Percentiles rank a stretch among this genome's conserved stretches.
These are phyloP conservation scores for Anabacerthia variegaticeps DNA, from an alignment of 2,797 vertebrate species.

Conservation along the genomic window DNA sequence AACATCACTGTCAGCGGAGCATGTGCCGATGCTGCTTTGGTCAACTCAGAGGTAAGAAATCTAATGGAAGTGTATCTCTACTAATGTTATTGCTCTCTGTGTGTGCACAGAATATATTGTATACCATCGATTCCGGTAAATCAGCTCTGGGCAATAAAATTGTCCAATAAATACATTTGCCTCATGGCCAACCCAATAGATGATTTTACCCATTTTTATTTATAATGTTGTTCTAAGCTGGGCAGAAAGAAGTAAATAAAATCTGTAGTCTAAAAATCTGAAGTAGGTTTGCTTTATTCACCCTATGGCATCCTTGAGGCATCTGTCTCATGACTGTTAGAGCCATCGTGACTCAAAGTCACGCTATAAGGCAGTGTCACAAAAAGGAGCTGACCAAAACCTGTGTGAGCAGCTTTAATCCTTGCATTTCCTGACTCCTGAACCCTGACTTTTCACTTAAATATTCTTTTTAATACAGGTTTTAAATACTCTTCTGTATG, in stretches of 20 bases:
- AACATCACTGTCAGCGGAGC: neutral
- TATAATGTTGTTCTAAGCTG: neutral
- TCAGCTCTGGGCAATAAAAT: neutral
- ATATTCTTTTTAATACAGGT: neutral
- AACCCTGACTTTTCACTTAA: neutral
- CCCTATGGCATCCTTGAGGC: neutral
- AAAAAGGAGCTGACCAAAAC: neutral
- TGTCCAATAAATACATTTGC: neutral
- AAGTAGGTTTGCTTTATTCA: neutral
- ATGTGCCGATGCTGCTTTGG: conserved; percentile 64
- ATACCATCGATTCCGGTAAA: neutral
- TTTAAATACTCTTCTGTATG: neutral
- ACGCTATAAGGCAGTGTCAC: neutral
- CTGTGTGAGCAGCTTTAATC: neutral
- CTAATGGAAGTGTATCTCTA: accelerated
- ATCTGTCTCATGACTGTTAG: neutral
- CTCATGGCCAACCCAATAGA: neutral
- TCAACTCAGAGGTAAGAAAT: conserved; percentile 61
- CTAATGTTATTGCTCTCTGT: accelerated
- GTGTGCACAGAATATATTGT: neutral
- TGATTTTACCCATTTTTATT: neutral
- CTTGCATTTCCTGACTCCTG: neutral
- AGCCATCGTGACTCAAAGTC: neutral
- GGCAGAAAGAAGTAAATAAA: neutral
- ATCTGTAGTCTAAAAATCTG: neutral